Percentiles rank a stretch among this genome's conserved stretches.
Conservation (phyloP, 2,888 invertebrate genomes). For the Busseola fusca region DNA sequence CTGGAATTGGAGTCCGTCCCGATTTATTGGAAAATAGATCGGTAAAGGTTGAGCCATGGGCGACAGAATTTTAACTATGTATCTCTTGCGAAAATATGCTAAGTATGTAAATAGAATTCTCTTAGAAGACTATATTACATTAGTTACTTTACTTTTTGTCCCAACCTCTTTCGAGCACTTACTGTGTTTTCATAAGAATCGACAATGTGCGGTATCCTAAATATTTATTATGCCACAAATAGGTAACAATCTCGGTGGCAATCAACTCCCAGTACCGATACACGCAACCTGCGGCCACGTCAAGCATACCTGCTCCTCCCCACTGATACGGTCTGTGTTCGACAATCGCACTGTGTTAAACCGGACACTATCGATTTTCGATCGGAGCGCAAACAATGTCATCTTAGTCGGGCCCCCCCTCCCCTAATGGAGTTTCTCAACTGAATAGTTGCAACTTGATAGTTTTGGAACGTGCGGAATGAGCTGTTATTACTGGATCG, state of each 20-base stretch:
- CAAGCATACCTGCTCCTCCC: constrained; percentile 34
- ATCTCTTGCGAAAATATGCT: constrained; percentile 34
- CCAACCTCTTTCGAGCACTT: not conserved
- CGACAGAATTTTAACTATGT: constrained; percentile 45
- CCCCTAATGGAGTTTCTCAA: constrained; percentile 68
- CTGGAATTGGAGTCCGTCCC: constrained; percentile 34
- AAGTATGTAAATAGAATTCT: constrained; percentile 28
- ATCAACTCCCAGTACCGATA: constrained; percentile 10
- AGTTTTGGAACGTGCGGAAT: constrained; percentile 54
- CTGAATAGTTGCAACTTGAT: constrained; percentile 64
- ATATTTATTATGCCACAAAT: not conserved
- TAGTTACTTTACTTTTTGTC: no score
- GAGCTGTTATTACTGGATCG: constrained; percentile 44
- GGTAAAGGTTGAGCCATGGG: constrained; percentile 29
- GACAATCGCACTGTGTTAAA: constrained; percentile 47
- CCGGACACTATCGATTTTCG: constrained; percentile 66
- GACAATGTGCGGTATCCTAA: not conserved
- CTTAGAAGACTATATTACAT: not conserved
- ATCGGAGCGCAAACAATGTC: constrained; percentile 69
- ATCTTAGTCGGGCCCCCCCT: constrained; percentile 56
- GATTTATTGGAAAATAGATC: constrained; percentile 53
- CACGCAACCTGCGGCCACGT: constrained; percentile 20
- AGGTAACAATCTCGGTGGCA: not conserved
- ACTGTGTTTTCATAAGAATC: not conserved
- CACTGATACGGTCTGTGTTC: constrained; percentile 28